These are phyloP conservation scores for Galagoides demidoff DNA, from an alignment of 2,797 vertebrate genomes.

Conservation along the genomic window DNA sequence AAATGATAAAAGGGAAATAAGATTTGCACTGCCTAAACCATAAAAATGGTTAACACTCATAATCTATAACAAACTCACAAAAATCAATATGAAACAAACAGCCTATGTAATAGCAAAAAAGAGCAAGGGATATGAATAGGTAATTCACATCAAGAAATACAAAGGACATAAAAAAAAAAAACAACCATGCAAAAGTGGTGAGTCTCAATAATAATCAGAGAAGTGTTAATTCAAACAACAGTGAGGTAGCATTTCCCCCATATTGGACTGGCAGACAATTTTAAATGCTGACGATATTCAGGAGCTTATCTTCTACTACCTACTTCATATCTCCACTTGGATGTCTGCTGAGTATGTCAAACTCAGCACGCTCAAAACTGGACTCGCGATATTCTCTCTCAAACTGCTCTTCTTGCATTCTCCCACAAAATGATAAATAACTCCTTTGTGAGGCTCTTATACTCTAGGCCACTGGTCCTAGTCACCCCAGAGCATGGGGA, in stretches of 20 bases:
- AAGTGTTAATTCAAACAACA: slow-evolving; percentile 53
- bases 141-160: slow-evolving; percentile 45
- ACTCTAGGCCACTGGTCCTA: neutral
- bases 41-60: slow-evolving; percentile 52
- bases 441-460: neutral
- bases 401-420: neutral
- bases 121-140: neutral
- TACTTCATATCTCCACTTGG: neutral
- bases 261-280: slow-evolving; percentile 1
- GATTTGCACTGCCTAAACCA: neutral
- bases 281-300: neutral
- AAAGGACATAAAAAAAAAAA: slow-evolving; percentile 63
- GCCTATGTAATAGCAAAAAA: slow-evolving; percentile 21
- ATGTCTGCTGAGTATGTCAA: neutral
- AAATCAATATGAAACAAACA: slow-evolving; percentile 48
- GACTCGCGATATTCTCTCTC: neutral
- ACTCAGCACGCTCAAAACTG: neutral
- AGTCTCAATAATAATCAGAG: slow-evolving; percentile 8
- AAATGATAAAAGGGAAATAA: slow-evolving; percentile 47
- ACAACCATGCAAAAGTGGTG: slow-evolving; percentile 49
- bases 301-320: neutral
- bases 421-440: neutral
- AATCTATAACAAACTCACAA: slow-evolving; percentile 39
- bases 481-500: neutral
- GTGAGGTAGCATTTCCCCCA: slow-evolving; percentile 6